Percentiles rank a stretch among this genome's conserved stretches.
These are phyloP conservation scores for Cryptotis parvus DNA, from an alignment of 2,113 vertebrate species.

Conservation along the genomic window DNA sequence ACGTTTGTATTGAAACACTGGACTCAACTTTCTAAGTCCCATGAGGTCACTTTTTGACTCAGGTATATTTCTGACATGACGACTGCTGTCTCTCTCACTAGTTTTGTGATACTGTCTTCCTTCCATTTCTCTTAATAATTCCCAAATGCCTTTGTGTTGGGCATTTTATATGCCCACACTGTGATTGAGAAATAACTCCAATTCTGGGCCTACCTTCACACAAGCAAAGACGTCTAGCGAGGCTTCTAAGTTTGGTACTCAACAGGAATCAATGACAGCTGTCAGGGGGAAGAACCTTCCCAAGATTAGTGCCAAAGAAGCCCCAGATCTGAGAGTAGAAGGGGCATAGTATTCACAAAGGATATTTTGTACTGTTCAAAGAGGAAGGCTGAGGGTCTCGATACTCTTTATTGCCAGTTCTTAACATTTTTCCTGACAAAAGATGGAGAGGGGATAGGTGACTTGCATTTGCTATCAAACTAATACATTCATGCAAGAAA, in stretches of 20 bases:
- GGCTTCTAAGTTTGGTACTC: not conserved
- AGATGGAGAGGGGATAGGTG: not conserved
- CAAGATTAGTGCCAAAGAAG: not conserved
- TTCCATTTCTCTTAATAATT: slow-evolving; percentile 6
- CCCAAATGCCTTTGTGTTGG: not conserved
- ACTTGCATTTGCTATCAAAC: no score
- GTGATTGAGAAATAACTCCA: not conserved
- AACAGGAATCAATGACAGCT: slow-evolving; percentile 2
- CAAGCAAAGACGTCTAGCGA: not conserved
- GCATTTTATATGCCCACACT: not conserved
- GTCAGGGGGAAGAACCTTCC: not conserved
- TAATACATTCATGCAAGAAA: not conserved
- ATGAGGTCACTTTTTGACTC: not conserved
- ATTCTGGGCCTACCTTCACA: not conserved
- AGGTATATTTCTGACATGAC: not conserved
- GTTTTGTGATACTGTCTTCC: not conserved
- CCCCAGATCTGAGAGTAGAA: not conserved
- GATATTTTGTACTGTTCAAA: not conserved
- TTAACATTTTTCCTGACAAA: not conserved
- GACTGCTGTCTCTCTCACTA: not conserved
- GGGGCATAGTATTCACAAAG: not conserved
- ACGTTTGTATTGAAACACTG: not conserved
- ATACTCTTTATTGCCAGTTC: not conserved
- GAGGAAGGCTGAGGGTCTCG: not conserved
- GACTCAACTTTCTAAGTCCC: not conserved